phyloP scores from a whole-genome alignment of 2,888 invertebrate genomes.

The Andrena haemorrhoa region DNA sequence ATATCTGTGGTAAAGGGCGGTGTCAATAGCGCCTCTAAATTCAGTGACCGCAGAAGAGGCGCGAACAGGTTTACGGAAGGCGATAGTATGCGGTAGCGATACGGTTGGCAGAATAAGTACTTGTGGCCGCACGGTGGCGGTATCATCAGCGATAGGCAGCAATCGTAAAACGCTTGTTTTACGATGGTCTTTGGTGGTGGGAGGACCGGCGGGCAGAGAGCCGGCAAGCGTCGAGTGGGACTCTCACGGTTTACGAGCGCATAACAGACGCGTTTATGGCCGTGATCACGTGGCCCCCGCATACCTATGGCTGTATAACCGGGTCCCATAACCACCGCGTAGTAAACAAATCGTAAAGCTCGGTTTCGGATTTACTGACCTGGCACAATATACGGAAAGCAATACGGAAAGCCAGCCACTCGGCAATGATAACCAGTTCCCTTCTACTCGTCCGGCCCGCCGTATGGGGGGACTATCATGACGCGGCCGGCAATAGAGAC shows the following conservation, averaged over 20 bases:
- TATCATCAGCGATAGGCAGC: conserved; percentile 81
- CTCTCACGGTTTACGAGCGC: conserved; percentile 84
- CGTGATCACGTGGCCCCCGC: conserved; percentile 83
- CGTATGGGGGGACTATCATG: conserved; percentile 48
- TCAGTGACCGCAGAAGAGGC: conserved; percentile 7
- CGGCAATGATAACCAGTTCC: conserved; percentile 70
- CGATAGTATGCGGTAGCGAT: conserved; percentile 25
- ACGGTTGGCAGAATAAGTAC: conserved; percentile 63
- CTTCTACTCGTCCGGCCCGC: conserved; percentile 22
- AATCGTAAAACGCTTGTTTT: conserved; percentile 84
- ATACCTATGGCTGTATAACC: conserved; percentile 83
- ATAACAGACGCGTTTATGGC: conserved; percentile 85
- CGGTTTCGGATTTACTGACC: conserved; percentile 84
- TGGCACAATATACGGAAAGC: conserved; percentile 80
- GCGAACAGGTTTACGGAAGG: conserved; percentile 37
- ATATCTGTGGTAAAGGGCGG: neutral
- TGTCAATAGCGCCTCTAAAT: neutral
- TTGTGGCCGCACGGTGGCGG: conserved; percentile 73
- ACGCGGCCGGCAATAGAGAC: conserved; percentile 63
- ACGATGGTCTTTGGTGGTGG: conserved; percentile 78
- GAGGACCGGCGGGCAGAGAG: conserved; percentile 58
- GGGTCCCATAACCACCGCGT: conserved; percentile 83
- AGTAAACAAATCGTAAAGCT: conserved; percentile 85
- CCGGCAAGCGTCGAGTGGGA: conserved; percentile 75
- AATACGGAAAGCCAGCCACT: conserved; percentile 70